phyloP scores from a whole-genome alignment of 2,113 vertebrate species.

The Mesoclemmys tuberculata region DNA sequence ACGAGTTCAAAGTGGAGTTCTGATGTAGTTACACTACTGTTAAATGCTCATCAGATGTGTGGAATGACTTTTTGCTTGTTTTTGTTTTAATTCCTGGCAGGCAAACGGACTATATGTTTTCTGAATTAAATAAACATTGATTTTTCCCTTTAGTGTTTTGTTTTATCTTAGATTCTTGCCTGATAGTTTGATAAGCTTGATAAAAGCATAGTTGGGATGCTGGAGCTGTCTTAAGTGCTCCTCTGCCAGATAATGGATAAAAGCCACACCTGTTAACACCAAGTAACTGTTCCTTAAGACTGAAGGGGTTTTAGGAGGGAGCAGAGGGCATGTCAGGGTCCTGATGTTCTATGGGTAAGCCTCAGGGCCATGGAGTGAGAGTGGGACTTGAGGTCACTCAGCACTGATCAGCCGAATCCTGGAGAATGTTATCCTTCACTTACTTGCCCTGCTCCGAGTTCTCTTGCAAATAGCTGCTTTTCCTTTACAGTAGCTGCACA shows the following conservation, averaged over 20 bases:
- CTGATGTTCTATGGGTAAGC: not conserved
- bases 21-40: not conserved
- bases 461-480: not conserved
- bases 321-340: not conserved
- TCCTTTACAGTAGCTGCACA: not conserved
- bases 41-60: not conserved
- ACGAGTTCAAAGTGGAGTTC: not conserved
- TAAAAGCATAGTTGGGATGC: not conserved
- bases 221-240: not conserved
- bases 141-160: not conserved
- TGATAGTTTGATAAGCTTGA: not conserved
- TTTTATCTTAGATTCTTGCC: not conserved
- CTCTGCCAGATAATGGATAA: not conserved
- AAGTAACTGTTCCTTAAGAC: not conserved
- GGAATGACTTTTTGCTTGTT: not conserved
- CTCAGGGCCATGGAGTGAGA: not conserved
- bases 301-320: not conserved
- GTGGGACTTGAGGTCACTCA: not conserved
- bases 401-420: fast-evolving
- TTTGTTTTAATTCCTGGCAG: not conserved
- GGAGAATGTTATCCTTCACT: not conserved
- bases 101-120: not conserved
- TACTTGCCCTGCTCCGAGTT: not conserved
- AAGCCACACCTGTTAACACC: not conserved
- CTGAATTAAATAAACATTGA: conserved; percentile 12